Percentiles rank a stretch among this genome's conserved stretches.
Evolutionary conservation across 2,888 invertebrate genomes (phyloP).

Genomic region (Epirrhoe alternata): DNA sequence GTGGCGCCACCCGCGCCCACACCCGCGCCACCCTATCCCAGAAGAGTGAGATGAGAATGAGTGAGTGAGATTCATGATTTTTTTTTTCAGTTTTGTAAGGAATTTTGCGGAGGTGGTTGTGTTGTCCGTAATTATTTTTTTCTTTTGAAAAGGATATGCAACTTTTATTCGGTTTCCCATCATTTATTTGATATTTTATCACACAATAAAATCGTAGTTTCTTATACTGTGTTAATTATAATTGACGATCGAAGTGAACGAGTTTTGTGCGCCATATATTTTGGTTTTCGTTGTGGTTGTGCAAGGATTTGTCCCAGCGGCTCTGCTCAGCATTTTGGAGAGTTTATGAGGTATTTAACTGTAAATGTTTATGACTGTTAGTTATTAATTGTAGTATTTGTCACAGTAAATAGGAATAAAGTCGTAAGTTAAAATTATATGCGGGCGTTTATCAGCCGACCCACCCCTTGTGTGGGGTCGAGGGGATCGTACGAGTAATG

Average conservation of each 20-base stretch:
- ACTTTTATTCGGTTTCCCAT: slow-evolving; percentile 62
- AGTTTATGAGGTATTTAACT: slow-evolving; percentile 60
- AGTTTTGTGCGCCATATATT: slow-evolving; percentile 70
- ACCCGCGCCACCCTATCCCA: slow-evolving; percentile 49
- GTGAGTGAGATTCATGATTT: too few species aligned
- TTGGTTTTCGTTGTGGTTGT: slow-evolving; percentile 74
- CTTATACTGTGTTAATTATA: slow-evolving; percentile 58
- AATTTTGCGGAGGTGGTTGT: slow-evolving; percentile 71
- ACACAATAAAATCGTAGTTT: slow-evolving; percentile 66
- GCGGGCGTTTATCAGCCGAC: slow-evolving; percentile 53
- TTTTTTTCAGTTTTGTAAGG: slow-evolving; percentile 73
- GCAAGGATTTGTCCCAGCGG: slow-evolving; percentile 73
- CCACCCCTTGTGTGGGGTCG: slow-evolving; percentile 50
- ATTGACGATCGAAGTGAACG: slow-evolving; percentile 59
- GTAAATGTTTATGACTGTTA: slow-evolving; percentile 27
- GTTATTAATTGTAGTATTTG: slow-evolving; percentile 33
- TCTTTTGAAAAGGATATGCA: slow-evolving; percentile 69
- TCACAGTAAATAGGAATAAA: slow-evolving; percentile 21
- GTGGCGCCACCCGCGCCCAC: background rate
- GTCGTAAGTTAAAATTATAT: slow-evolving; percentile 45
- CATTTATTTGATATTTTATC: slow-evolving; percentile 70
- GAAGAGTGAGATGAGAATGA: too few species aligned
- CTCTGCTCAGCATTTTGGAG: slow-evolving; percentile 51
- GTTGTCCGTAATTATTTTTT: slow-evolving; percentile 56
- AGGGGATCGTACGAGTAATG: slow-evolving; percentile 52